Evolutionary conservation across 2,888 invertebrate genomes (phyloP).

Genomic region (Brachyopa scutellaris): DNA sequence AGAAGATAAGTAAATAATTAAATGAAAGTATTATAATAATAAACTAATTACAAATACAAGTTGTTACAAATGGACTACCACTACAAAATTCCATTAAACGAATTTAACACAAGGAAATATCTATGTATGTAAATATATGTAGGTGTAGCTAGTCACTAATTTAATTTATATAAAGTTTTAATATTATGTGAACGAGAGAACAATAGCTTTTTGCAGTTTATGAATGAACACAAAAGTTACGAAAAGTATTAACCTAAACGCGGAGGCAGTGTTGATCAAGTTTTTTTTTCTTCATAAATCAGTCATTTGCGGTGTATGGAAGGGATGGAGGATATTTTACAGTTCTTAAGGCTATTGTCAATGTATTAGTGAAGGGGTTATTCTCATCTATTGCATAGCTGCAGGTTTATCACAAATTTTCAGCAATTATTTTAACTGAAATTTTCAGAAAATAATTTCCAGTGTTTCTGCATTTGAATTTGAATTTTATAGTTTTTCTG

Average conservation of each 20-base stretch:
- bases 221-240: conserved; percentile 56
- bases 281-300: conserved; percentile 37
- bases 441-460: background rate
- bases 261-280: conserved; percentile 26
- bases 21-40: background rate
- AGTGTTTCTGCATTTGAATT: background rate
- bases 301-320: conserved; percentile 31
- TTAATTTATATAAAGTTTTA: conserved; percentile 13
- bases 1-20: background rate
- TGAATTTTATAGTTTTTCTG: background rate
- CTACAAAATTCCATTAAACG: conserved; percentile 9
- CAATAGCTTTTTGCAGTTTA: conserved; percentile 22
- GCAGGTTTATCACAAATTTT: conserved; percentile 51
- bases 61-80: conserved; percentile 5
- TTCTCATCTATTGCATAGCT: conserved; percentile 31
- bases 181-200: conserved; percentile 51
- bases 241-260: conserved; percentile 32
- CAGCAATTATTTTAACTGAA: conserved; percentile 17
- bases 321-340: conserved; percentile 8
- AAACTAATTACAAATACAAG: conserved; percentile 35
- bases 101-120: conserved; percentile 12
- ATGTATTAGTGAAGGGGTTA: background rate
- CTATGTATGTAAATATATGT: background rate
- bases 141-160: conserved; percentile 1
- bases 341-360: conserved; percentile 33